These are phyloP conservation scores for Diarsia rubi DNA, from an alignment of 2,888 invertebrate species.

Conservation along the genomic window DNA sequence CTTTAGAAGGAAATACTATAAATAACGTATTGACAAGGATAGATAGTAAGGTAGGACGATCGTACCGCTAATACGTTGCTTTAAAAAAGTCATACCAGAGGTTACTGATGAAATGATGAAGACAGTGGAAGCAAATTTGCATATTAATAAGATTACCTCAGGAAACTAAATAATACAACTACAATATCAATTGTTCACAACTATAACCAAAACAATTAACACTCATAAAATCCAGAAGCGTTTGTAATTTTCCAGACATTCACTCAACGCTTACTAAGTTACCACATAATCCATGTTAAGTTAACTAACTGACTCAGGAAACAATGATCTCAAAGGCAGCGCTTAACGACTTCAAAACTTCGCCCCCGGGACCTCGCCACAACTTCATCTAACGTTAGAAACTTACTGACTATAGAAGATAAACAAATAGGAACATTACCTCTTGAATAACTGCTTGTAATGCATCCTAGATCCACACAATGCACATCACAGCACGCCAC, in stretches of 20 bases:
- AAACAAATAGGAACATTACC: conserved; percentile 73
- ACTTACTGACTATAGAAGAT: conserved; percentile 21
- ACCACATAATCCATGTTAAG: conserved; percentile 36
- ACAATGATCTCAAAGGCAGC: conserved; percentile 51
- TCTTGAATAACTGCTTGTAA: conserved; percentile 88
- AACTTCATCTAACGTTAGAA: conserved; percentile 24
- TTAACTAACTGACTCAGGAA: conserved; percentile 33
- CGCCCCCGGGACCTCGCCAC: conserved; percentile 33
- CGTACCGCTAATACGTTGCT: neutral
- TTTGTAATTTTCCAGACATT: conserved; percentile 29
- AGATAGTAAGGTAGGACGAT: neutral
- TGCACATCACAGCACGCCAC: conserved; percentile 76
- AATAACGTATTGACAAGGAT: conserved; percentile 13
- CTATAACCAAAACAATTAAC: conserved; percentile 16
- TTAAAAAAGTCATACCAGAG: neutral
- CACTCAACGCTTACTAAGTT: conserved; percentile 26
- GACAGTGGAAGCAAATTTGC: neutral
- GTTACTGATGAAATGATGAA: neutral
- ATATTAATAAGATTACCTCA: neutral
- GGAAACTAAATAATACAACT: neutral
- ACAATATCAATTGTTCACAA: conserved; percentile 6
- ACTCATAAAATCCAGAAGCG: conserved; percentile 12
- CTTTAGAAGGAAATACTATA: conserved; percentile 44
- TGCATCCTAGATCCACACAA: conserved; percentile 82
- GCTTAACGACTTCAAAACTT: conserved; percentile 53